phyloP scores from a whole-genome alignment of 2,113 vertebrate genomes.

The Acinonyx jubatus region DNA sequence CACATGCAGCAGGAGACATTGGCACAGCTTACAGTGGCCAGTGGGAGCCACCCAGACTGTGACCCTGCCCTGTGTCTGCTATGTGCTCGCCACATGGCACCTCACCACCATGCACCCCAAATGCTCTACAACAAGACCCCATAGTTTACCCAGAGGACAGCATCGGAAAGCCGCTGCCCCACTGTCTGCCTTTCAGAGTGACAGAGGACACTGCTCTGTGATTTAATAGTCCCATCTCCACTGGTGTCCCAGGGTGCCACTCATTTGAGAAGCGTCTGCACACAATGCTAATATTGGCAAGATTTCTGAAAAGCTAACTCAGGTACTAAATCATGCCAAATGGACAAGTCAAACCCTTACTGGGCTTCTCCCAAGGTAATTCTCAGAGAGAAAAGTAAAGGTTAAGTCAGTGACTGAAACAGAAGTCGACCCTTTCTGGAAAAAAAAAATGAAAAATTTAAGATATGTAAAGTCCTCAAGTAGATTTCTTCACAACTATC shows the following conservation, averaged over 20 bases:
- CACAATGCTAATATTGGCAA: constrained; percentile 68
- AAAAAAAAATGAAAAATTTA: not conserved
- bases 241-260: not conserved
- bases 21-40: not conserved
- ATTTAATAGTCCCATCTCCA: constrained; percentile 54
- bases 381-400: constrained; percentile 51
- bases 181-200: not conserved
- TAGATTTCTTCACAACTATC: not conserved
- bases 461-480: not conserved
- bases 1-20: not conserved
- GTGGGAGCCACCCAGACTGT: fast-evolving
- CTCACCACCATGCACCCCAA: not conserved
- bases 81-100: not conserved
- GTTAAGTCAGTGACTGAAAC: not conserved
- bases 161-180: not conserved
- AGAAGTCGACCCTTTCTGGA: not conserved
- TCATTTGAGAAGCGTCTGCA: constrained; percentile 66
- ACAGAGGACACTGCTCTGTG: constrained; percentile 39
- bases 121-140: not conserved
- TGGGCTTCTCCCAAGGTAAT: constrained; percentile 34
- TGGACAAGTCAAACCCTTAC: constrained; percentile 28
- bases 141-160: not conserved
- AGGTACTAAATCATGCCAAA: constrained; percentile 62
- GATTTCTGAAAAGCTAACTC: constrained; percentile 61
- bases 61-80: fast-evolving